These are phyloP conservation scores for Amphipoea lucens DNA, from an alignment of 2,888 invertebrate species.

Conservation along the genomic window DNA sequence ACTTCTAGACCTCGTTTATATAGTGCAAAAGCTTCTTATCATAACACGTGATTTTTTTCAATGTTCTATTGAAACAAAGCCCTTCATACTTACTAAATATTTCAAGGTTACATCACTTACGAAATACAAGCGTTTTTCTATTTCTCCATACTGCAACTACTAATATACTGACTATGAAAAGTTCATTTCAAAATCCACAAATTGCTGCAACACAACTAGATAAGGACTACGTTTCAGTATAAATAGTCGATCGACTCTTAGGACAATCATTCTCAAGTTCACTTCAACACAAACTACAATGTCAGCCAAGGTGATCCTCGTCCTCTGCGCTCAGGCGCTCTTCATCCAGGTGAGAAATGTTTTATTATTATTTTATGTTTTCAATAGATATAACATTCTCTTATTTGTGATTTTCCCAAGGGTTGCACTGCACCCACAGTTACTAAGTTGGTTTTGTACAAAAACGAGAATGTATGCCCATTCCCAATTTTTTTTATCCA, in stretches of 20 bases:
- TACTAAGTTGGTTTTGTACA: no score
- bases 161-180: background rate
- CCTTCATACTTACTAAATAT: background rate
- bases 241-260: background rate
- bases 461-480: no score
- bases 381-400: no score
- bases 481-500: no score
- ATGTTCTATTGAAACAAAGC: background rate
- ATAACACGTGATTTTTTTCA: background rate
- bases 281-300: background rate
- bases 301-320: conserved; percentile 25
- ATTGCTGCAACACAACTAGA: conserved; percentile 24
- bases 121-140: conserved; percentile 5
- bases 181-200: background rate
- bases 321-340: conserved; percentile 28
- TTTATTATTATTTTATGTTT: no score
- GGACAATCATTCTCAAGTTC: background rate
- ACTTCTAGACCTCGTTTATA: background rate
- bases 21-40: background rate
- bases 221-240: background rate
- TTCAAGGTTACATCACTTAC: background rate
- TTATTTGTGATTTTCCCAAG: no score
- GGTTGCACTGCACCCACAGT: no score
- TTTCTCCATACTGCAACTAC: background rate
- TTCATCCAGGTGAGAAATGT: conserved; percentile 27